Evolutionary conservation across 1,140 invertebrate species (phyloP).

Genomic region (Cydia splendana): DNA sequence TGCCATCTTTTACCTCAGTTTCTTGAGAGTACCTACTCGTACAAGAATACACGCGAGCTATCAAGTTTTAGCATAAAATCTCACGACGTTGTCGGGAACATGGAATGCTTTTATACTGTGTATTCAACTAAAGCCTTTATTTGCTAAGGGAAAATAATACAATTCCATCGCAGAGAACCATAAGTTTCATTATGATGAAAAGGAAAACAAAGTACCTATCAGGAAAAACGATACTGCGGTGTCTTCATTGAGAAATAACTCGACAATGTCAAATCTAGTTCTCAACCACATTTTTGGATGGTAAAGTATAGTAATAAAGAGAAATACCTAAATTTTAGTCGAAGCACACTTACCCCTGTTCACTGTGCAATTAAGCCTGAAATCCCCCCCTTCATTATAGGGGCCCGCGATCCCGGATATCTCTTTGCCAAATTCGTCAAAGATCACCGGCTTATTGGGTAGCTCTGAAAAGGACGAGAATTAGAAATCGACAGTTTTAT

Average conservation of each 20-base stretch:
- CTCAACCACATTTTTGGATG: slow-evolving; percentile 35
- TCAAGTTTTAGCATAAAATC: slow-evolving; percentile 30
- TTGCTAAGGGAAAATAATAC: slow-evolving; percentile 23
- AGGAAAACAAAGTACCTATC: background rate
- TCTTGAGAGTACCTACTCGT: background rate
- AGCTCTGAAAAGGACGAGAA: slow-evolving; percentile 84
- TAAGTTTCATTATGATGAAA: slow-evolving; percentile 26
- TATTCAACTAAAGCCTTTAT: slow-evolving; percentile 29
- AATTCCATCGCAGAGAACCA: background rate
- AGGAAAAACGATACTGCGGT: background rate
- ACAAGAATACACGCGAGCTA: slow-evolving; percentile 26
- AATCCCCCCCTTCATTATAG: slow-evolving; percentile 90
- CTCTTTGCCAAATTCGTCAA: slow-evolving; percentile 87
- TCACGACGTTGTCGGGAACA: slow-evolving; percentile 3
- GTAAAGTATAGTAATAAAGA: slow-evolving; percentile 22
- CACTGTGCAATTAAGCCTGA: slow-evolving; percentile 91
- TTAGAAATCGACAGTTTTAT: slow-evolving; percentile 49
- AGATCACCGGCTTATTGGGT: slow-evolving; percentile 89
- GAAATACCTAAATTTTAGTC: slow-evolving; percentile 20
- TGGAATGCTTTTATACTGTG: slow-evolving; percentile 27
- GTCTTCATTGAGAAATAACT: slow-evolving; percentile 14
- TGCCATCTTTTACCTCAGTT: slow-evolving; percentile 31
- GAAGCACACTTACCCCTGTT: slow-evolving; percentile 86
- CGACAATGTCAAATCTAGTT: slow-evolving; percentile 7
- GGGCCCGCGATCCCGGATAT: slow-evolving; percentile 88